phyloP scores from a whole-genome alignment of 2,113 vertebrate genomes.

The Nothobranchius furzeri region DNA sequence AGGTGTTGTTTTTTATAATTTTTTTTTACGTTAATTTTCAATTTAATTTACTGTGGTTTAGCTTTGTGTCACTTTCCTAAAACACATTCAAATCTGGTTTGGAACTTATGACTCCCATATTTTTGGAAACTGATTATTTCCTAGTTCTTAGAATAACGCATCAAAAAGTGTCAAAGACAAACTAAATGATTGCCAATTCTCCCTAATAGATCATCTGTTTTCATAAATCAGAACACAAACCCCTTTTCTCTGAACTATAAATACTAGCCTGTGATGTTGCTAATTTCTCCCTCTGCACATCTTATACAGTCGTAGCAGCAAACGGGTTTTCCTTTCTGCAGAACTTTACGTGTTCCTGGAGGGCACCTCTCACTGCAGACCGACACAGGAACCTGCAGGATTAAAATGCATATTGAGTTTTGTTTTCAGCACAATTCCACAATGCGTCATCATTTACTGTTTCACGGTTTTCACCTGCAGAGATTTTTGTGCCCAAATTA shows the following conservation, averaged over 20 bases:
- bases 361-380: conserved; percentile 70
- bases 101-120: too few species aligned
- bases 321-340: conserved; percentile 74
- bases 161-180: too few species aligned
- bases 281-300: conserved; percentile 75
- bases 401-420: not conserved
- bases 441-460: conserved; percentile 1
- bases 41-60: too few species aligned
- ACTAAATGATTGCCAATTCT: too few species aligned
- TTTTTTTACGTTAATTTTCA: too few species aligned
- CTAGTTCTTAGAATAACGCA: too few species aligned
- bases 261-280: conserved; percentile 60
- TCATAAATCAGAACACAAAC: too few species aligned
- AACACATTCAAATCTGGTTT: too few species aligned
- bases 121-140: too few species aligned
- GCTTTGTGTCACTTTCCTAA: too few species aligned
- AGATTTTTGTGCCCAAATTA: conserved; percentile 67
- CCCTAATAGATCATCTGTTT: too few species aligned
- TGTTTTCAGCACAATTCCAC: not conserved
- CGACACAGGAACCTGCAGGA: conserved; percentile 63
- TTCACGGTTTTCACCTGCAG: conserved; percentile 40
- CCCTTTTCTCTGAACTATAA: conserved; percentile 1
- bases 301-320: conserved; percentile 77
- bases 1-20: too few species aligned
- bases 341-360: conserved; percentile 71